Conservation (phyloP, 2,113 vertebrate species). For the Anthoscopus minutus region DNA sequence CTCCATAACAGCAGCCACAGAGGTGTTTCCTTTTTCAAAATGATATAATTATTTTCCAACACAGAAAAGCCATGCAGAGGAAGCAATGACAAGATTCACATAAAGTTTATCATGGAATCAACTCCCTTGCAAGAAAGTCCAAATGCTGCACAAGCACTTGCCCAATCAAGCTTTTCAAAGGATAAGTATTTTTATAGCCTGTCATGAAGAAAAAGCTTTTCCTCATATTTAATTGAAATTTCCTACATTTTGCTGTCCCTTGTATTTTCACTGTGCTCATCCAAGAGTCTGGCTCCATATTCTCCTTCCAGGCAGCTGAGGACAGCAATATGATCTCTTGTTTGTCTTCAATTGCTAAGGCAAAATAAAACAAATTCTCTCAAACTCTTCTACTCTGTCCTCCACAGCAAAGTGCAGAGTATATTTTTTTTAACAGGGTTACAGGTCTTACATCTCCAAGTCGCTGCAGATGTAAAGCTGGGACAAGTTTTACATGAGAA, state of each 20-base stretch:
- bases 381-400: background rate
- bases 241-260: background rate
- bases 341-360: background rate
- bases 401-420: background rate
- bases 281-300: background rate
- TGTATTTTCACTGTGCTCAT: background rate
- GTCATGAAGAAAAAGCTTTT: background rate
- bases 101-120: background rate
- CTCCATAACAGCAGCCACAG: background rate
- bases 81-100: background rate
- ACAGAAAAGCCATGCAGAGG: background rate
- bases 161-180: background rate
- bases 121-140: background rate
- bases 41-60: background rate
- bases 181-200: background rate
- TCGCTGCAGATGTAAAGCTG: background rate
- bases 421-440: background rate
- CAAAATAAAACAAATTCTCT: background rate
- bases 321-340: background rate
- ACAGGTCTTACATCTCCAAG: background rate
- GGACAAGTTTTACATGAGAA: background rate
- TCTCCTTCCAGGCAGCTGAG: background rate
- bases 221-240: background rate
- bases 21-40: background rate
- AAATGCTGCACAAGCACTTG: background rate